Evolutionary conservation across 2,888 invertebrate species (phyloP).

Genomic region (Nephrotoma flavescens): DNA sequence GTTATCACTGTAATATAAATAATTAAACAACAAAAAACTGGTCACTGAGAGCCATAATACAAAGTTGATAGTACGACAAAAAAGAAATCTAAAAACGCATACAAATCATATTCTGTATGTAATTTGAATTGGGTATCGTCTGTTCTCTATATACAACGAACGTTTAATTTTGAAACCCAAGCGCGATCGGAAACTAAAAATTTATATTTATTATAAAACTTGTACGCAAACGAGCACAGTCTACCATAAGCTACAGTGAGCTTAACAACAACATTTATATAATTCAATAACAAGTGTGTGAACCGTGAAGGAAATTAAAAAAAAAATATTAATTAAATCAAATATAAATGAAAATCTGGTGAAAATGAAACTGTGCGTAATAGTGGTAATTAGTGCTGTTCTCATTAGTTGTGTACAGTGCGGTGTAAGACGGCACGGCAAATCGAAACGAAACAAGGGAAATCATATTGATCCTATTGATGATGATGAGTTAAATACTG

Average conservation of each 20-base stretch:
- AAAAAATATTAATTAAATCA: neutral
- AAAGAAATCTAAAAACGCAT: neutral
- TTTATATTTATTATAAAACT: neutral
- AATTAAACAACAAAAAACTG: neutral
- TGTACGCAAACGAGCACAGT: neutral
- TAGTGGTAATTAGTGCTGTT: neutral
- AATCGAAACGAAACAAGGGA: neutral
- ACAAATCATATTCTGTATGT: neutral
- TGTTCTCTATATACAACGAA: neutral
- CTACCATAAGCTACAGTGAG: neutral
- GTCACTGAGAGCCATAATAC: neutral
- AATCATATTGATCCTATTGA: neutral
- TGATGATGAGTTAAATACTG: neutral
- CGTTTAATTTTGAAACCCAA: neutral
- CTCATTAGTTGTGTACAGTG: neutral
- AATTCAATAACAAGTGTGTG: neutral
- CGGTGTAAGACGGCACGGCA: neutral
- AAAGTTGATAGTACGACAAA: neutral
- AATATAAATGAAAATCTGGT: neutral
- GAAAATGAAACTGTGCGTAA: neutral
- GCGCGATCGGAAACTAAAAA: neutral
- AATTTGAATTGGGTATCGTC: neutral
- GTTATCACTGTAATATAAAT: neutral
- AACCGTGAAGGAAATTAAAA: neutral
- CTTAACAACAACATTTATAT: neutral